Percentiles rank a stretch among this genome's conserved stretches.
Evolutionary conservation across 2,797 vertebrate species (phyloP).

Genomic region (Momotus momota): DNA sequence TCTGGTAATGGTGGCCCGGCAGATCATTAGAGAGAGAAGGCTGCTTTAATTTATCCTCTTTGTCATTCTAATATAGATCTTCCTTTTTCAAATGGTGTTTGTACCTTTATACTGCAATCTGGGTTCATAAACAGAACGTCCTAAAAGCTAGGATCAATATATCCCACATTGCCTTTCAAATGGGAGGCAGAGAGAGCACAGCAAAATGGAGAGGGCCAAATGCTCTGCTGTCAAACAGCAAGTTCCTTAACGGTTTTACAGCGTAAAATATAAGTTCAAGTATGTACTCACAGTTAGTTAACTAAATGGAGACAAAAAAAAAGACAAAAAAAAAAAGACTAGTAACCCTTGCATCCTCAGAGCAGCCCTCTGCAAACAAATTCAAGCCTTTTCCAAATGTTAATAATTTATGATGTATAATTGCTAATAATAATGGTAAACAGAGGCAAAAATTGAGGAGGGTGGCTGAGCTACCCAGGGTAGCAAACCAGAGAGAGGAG

Average conservation of each 20-base stretch:
- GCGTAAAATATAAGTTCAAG: background rate
- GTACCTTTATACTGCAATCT: background rate
- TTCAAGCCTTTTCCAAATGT: background rate
- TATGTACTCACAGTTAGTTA: background rate
- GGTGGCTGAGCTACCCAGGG: background rate
- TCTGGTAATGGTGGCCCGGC: accelerated
- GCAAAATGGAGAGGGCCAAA: background rate
- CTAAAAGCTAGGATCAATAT: slow-evolving; percentile 53
- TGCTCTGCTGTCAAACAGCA: background rate
- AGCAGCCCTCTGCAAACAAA: background rate
- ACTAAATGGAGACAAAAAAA: background rate
- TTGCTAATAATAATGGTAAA: background rate
- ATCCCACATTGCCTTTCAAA: background rate
- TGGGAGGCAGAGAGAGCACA: background rate
- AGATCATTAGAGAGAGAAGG: background rate
- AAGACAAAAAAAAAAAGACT: background rate
- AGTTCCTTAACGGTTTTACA: background rate
- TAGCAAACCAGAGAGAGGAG: background rate
- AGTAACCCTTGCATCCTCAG: background rate
- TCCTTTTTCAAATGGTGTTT: background rate
- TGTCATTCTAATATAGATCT: slow-evolving; percentile 51
- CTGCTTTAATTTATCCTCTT: slow-evolving; percentile 46
- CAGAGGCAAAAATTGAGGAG: background rate
- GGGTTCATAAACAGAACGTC: slow-evolving; percentile 21
- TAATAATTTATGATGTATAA: background rate